These are phyloP conservation scores for Drosophila kanapiae DNA, from an alignment of 1,140 invertebrate species.

Conservation along the genomic window DNA sequence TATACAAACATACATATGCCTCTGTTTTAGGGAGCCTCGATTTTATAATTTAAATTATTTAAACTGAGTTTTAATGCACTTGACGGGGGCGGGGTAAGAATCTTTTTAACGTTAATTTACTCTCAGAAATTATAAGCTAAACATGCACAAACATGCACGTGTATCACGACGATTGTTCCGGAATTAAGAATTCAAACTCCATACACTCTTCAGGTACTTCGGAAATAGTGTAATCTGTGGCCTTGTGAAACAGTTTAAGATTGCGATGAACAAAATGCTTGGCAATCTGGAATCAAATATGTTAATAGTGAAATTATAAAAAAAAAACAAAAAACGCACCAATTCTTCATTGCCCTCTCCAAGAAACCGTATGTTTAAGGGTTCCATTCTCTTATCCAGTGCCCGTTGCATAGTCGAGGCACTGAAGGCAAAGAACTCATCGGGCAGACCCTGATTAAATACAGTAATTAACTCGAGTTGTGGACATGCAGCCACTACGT, in stretches of 20 bases:
- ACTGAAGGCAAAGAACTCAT: constrained; percentile 17
- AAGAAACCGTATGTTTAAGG: constrained; percentile 18
- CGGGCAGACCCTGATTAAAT: constrained; percentile 3
- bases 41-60: background rate
- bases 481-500: constrained; percentile 26
- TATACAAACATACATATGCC: background rate
- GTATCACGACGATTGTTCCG: constrained; percentile 4
- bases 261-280: constrained; percentile 27
- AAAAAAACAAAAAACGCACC: background rate
- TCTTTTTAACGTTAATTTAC: background rate
- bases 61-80: background rate
- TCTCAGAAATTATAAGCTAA: background rate
- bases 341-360: constrained; percentile 3
- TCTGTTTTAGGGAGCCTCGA: background rate
- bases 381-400: constrained; percentile 1
- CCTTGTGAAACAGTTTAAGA: constrained; percentile 8
- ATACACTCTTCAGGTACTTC: constrained; percentile 19
- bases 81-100: background rate
- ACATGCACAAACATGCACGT: background rate
- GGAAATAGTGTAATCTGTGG: background rate
- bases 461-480: constrained; percentile 14
- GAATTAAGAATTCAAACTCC: constrained; percentile 8
- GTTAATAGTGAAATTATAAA: background rate
- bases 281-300: constrained; percentile 6
- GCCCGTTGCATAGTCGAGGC: constrained; percentile 13